Conservation (phyloP, 37 sponge, comb jelly and placozoan species). For the Halisarca cf. caerulea region DNA sequence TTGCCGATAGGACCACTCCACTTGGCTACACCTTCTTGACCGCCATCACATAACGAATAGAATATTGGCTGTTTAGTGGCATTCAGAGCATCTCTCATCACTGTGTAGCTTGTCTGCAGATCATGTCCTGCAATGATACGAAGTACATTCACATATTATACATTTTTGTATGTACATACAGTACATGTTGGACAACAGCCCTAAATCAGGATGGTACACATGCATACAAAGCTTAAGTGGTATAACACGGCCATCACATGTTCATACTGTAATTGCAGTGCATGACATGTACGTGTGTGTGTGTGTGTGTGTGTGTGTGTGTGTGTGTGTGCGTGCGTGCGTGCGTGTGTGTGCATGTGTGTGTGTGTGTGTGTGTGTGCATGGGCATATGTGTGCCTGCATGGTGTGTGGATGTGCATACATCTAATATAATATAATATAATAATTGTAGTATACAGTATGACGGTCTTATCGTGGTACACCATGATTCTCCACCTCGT, state of each 20-base stretch:
- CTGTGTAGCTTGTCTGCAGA: conserved; percentile 64
- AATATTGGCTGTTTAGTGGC: conserved; percentile 73
- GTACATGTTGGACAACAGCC: not conserved
- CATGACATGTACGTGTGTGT: not conserved
- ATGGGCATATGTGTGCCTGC: conserved; percentile 20
- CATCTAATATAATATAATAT: no score
- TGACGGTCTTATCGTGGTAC: no score
- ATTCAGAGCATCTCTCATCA: conserved; percentile 83
- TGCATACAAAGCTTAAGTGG: not conserved
- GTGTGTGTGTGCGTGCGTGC: conserved; percentile 31
- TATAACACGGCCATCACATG: not conserved
- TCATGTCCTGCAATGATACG: not conserved
- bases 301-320: conserved; percentile 45
- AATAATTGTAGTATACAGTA: no score
- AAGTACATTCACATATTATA: not conserved
- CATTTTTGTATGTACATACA: not conserved
- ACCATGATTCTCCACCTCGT: no score
- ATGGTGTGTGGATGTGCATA: conserved; percentile 26
- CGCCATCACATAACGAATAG: conserved; percentile 87
- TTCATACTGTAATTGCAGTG: no score
- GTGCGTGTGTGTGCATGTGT: conserved; percentile 31
- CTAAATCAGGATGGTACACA: not conserved
- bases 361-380: conserved; percentile 36
- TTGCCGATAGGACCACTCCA: conserved; percentile 82
- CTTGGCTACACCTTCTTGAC: conserved; percentile 52